Percentiles rank a stretch among this genome's conserved stretches.
Evolutionary conservation across 1,140 invertebrate genomes (phyloP).

Genomic region (Drosophila mayri): DNA sequence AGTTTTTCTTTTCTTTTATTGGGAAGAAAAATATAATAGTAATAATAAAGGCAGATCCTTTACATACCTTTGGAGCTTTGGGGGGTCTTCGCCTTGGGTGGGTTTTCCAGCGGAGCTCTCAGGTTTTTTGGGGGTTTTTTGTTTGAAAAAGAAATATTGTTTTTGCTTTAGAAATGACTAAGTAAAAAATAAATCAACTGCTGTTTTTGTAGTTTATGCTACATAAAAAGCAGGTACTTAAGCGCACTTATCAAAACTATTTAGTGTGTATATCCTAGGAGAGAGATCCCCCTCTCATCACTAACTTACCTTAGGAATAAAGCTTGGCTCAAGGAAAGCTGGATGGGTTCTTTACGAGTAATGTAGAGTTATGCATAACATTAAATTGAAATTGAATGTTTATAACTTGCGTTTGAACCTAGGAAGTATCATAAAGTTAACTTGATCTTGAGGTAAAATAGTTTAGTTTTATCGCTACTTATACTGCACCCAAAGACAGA

Average conservation of each 20-base stretch:
- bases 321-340: slow-evolving; percentile 11
- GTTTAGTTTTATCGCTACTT: slow-evolving; percentile 29
- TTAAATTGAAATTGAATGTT: slow-evolving; percentile 1
- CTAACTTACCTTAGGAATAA: slow-evolving; percentile 63
- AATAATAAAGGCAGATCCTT: too few species aligned
- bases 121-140: slow-evolving; percentile 17
- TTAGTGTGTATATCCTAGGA: slow-evolving; percentile 28
- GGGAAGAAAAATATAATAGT: not conserved
- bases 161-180: slow-evolving; percentile 53
- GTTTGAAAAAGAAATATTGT: slow-evolving; percentile 57
- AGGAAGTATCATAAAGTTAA: slow-evolving; percentile 46
- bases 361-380: slow-evolving; percentile 17
- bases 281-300: not conserved
- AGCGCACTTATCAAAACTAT: slow-evolving; percentile 39
- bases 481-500: slow-evolving; percentile 3
- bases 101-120: slow-evolving; percentile 33
- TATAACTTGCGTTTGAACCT: slow-evolving; percentile 27
- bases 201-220: not conserved
- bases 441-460: slow-evolving; percentile 37
- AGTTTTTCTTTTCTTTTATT: not conserved
- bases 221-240: slow-evolving; percentile 52
- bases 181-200: not conserved
- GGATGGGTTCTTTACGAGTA: slow-evolving; percentile 21
- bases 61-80: slow-evolving; percentile 16
- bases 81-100: not conserved